Evolutionary conservation across 1,140 invertebrate species (phyloP), one percentile per base, ranked within the genome.

Genomic region (Theocolax elegans): DNA sequence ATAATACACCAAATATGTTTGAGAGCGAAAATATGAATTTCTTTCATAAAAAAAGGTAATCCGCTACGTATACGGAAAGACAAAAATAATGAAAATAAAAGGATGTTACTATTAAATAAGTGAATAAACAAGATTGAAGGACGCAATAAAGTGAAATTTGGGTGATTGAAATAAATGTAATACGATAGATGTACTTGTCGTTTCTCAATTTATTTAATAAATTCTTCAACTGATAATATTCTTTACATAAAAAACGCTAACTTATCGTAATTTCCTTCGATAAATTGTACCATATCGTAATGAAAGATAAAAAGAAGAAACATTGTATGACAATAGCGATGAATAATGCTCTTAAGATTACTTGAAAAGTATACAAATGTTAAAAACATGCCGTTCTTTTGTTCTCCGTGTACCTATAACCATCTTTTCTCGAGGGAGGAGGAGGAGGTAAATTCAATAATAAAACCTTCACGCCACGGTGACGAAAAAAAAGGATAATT

Each of bases 161-260:
- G n/a, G n/a, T n/a, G n/a, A n/a, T n/a, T n/a, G 12, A 1, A 54
- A 66, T 31, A 29, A 58, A 67, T 48, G 21, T 49, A 21, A 48
- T 1, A 53, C 7, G 19, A 19, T 31, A 46, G 15, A 64, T 66
- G 53, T 71, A 71, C 69, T 71, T 71, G 63, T 66, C 51, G 40
- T 71, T 71, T 71, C 42, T 71, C 46, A 65, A 65, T 71, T 71
- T 65, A 71, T 65, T 71, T 71, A 65, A 65, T 71, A 65, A 71
- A 71, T 65, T 71, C 60, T 70, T 70, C 15, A 70, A 70, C 67
- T 59, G 62, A 71, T 71, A 71, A 71, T 71, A 71, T 71, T 71
- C 42, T 65, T 71, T 59, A 65, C 60, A 65, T 65, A 71, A 71
- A 71, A 71, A 71, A 70, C 42, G 59, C 67, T 70, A 70, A 70